Percentiles rank a stretch among this genome's conserved stretches.
Evolutionary conservation across 2,113 vertebrate genomes (phyloP).

Genomic region (Bufo bufo): DNA sequence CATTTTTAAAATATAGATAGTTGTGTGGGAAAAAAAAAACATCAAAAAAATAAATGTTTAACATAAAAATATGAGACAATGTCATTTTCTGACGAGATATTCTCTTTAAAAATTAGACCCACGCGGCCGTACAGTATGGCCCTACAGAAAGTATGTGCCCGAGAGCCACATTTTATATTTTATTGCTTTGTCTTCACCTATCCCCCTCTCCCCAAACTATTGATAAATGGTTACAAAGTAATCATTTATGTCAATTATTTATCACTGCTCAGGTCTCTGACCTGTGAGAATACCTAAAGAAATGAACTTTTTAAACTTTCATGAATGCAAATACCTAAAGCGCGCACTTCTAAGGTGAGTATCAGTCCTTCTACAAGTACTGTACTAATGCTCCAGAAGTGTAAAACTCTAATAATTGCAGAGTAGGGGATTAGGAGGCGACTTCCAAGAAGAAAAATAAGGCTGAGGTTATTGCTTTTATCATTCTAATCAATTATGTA

Average conservation of each 20-base stretch:
- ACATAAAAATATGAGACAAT: too few relatives aligned
- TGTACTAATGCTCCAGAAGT: constrained; percentile 22
- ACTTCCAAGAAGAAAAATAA: constrained; percentile 45
- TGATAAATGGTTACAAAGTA: background rate
- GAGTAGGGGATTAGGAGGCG: constrained; percentile 43
- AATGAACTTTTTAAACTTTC: background rate
- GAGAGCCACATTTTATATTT: background rate
- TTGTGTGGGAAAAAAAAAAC: too few relatives aligned
- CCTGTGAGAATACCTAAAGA: background rate
- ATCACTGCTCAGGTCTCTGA: background rate
- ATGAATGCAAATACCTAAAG: background rate
- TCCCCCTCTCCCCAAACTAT: background rate
- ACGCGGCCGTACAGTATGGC: too few relatives aligned
- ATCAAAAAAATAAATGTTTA: too few relatives aligned
- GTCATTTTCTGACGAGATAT: too few relatives aligned
- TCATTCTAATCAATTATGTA: constrained; percentile 59
- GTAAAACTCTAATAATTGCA: constrained; percentile 56
- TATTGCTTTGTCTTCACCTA: background rate
- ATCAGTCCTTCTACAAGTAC: background rate
- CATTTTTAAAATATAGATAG: too few relatives aligned
- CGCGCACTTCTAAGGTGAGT: background rate
- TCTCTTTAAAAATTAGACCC: too few relatives aligned
- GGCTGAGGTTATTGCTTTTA: constrained; percentile 50
- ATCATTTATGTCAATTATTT: background rate
- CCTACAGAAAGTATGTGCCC: background rate